These are phyloP conservation scores for Okamejei kenojei DNA, from an alignment of 2,797 vertebrate species.

Conservation along the genomic window DNA sequence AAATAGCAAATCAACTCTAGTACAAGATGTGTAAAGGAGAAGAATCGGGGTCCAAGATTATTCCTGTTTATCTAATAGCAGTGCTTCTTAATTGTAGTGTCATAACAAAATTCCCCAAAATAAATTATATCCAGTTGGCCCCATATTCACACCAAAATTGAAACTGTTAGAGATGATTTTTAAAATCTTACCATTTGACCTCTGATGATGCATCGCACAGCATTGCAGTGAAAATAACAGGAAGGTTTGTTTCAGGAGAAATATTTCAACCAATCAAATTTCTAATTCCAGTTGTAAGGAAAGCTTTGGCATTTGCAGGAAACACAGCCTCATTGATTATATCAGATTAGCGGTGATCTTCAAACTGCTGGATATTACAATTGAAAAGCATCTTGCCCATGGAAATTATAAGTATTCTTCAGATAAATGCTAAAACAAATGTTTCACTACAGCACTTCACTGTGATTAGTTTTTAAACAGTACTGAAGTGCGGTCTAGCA, in stretches of 20 bases:
- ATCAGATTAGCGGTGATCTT: background rate
- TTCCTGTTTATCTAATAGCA: background rate
- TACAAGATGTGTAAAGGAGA: background rate
- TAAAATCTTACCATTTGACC: conserved; percentile 33
- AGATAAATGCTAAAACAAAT: background rate
- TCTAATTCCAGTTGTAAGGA: background rate
- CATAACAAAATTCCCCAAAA: background rate
- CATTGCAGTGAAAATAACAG: background rate
- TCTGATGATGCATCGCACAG: background rate
- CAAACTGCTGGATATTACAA: background rate
- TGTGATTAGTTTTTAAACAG: background rate
- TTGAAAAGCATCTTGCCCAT: background rate
- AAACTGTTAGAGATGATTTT: background rate
- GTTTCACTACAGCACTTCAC: background rate
- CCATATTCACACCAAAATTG: background rate
- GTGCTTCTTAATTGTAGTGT: background rate
- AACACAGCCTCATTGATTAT: background rate
- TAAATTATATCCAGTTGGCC: background rate
- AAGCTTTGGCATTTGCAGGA: background rate
- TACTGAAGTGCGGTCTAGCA: background rate
- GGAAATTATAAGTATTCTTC: background rate
- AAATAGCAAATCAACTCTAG: background rate
- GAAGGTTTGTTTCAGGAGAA: background rate
- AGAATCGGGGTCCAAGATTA: background rate
- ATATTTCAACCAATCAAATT: background rate